These are phyloP conservation scores for Drosophila paranaensis DNA, from an alignment of 2,888 invertebrate genomes.

Conservation along the genomic window DNA sequence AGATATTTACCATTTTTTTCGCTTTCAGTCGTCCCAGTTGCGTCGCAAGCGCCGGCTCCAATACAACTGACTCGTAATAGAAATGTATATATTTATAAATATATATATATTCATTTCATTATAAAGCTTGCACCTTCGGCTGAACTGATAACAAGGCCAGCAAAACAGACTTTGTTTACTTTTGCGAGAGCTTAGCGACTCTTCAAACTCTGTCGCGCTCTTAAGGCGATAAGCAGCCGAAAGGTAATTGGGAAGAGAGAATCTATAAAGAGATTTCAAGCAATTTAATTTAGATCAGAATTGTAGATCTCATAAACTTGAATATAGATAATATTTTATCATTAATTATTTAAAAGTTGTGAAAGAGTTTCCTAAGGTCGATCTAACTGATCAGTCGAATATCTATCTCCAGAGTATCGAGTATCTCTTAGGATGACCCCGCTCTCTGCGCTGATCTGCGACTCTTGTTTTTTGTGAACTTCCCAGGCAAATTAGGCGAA, in stretches of 20 bases:
- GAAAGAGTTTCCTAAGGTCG: not conserved
- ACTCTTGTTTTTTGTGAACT: constrained; percentile 38
- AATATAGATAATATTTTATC: no score
- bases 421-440: not conserved
- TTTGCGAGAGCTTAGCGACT: constrained; percentile 1
- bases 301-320: no score
- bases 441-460: not conserved
- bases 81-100: not conserved
- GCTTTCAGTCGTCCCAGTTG: not conserved
- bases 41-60: not conserved
- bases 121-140: not conserved
- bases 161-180: not conserved
- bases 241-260: not conserved
- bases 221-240: not conserved
- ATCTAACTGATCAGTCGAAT: not conserved
- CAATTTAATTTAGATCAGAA: no score
- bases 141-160: not conserved
- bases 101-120: not conserved
- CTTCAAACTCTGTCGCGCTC: not conserved
- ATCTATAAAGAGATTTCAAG: not conserved
- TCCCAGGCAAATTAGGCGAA: constrained; percentile 45
- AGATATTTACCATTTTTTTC: constrained; percentile 12
- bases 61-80: not conserved
- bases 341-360: no score
- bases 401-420: constrained; percentile 1